Evolutionary conservation across 2,797 vertebrate genomes (phyloP), one percentile per base, ranked within the genome.

Genomic region (Urophycis tenuis): DNA sequence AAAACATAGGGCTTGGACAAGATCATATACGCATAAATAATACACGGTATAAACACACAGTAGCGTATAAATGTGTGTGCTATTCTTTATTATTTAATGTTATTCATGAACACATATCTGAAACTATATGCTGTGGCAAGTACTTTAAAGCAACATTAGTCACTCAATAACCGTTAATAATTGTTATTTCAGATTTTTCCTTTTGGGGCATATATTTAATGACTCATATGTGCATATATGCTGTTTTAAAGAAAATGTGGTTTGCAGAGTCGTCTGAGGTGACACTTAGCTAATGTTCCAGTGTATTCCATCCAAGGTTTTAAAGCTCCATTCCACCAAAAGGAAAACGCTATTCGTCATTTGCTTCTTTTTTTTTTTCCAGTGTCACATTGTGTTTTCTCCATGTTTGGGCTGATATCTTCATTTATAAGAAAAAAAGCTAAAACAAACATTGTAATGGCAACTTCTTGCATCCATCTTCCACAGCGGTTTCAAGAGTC

Each of bases 151-250:
- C n/a, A 25, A 67, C 60, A 64, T 64, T 64, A 30, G 60, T 67
- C 60, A 67, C 60, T 67, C 60, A 67, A 67, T 67, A 67, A 67
- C 60, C 25, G 25, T 67, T 67, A 67, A 67, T 67, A 67, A 67
- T 67, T 29, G n/a, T 67, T 67, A 29, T 25, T 67, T 67, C 60
- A 67, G 60, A 67, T 67, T 67, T 60, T 67, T 67, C 60, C 60
- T 67, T 67, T 67, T 25, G 25, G 17, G n/a, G n/a, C 60, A 17
- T 67, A 14, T 67, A 29, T 67, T 67, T 67, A 67, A 25, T 22
- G 45, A 19, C 15, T 49, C 15, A 17, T 14, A 17, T 49, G 41
- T 19, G 19, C 41, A 49, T 49, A 49, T 49, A 49, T 19, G 41
- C 14, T 2, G 15, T 19, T 49, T 49, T 19, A 11, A 64, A 64